These are phyloP conservation scores for Ruditapes philippinarum DNA, from an alignment of 1,140 invertebrate species.

Conservation along the genomic window DNA sequence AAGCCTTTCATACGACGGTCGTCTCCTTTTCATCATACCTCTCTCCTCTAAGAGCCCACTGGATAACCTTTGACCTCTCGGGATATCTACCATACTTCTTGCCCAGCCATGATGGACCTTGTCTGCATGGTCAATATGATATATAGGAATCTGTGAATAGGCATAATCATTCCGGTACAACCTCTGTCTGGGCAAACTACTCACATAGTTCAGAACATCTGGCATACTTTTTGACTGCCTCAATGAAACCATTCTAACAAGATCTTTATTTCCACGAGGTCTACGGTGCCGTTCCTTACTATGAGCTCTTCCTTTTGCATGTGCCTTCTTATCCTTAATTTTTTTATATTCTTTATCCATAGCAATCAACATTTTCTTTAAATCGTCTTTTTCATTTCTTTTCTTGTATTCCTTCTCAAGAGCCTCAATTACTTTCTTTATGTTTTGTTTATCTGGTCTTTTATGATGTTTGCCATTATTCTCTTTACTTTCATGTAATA, in stretches of 20 bases:
- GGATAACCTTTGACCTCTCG: constrained; percentile 42
- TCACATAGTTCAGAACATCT: constrained; percentile 56
- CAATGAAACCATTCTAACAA: constrained; percentile 58
- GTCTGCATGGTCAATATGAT: constrained; percentile 55
- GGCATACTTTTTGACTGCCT: constrained; percentile 49
- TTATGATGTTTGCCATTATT: constrained; percentile 22
- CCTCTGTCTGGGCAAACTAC: constrained; percentile 31
- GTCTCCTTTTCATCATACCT: background rate
- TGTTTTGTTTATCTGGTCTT: constrained; percentile 3
- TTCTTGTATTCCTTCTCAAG: constrained; percentile 48
- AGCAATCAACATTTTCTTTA: constrained; percentile 35
- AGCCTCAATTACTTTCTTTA: constrained; percentile 39
- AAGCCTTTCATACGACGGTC: constrained; percentile 2
- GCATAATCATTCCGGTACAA: background rate
- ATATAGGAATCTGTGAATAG: constrained; percentile 34
- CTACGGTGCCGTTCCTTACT: background rate
- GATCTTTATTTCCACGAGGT: constrained; percentile 52
- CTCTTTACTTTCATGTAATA: background rate
- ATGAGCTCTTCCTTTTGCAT: background rate
- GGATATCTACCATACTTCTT: constrained; percentile 61
- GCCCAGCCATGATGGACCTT: constrained; percentile 19
- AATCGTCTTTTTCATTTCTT: constrained; percentile 22
- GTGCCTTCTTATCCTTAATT: constrained; percentile 12
- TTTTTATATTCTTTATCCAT: constrained; percentile 53
- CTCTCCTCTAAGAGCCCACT: background rate